A percentile compares a stretch with the other conserved stretches of the same genome.
These are phyloP conservation scores for Elaphurus davidianus DNA, from an alignment of 2,113 vertebrate genomes.

Conservation along the genomic window DNA sequence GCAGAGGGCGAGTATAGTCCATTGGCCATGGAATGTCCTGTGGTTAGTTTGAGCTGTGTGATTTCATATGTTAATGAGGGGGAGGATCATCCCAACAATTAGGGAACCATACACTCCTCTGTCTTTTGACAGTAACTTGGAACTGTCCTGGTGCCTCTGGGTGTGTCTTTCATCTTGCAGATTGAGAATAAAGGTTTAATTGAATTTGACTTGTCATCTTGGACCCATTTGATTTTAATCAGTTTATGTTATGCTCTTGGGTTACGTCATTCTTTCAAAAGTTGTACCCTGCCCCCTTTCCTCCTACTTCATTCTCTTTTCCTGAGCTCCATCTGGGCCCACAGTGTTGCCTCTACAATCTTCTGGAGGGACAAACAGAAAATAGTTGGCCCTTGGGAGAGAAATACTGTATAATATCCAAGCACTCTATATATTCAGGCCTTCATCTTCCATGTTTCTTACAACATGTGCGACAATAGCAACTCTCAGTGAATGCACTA, in stretches of 20 bases:
- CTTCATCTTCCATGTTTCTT: not conserved
- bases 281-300: not conserved
- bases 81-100: not conserved
- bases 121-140: not conserved
- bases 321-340: not conserved
- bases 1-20: rapidly evolving
- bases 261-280: not conserved
- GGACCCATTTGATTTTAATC: not conserved
- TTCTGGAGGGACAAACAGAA: not conserved
- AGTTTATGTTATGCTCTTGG: not conserved
- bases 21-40: not conserved
- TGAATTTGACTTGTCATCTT: not conserved
- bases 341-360: not conserved
- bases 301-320: not conserved
- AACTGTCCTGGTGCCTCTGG: not conserved
- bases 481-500: not conserved
- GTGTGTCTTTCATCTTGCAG: not conserved
- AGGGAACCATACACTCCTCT: not conserved
- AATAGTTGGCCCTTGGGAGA: not conserved
- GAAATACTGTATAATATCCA: not conserved
- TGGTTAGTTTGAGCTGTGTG: not conserved
- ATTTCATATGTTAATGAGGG: not conserved
- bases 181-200: not conserved
- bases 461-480: not conserved
- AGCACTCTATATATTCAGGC: not conserved